These are phyloP conservation scores for Porites cylindrica DNA, from an alignment of 92 coral and sea anemone species.

Conservation along the genomic window DNA sequence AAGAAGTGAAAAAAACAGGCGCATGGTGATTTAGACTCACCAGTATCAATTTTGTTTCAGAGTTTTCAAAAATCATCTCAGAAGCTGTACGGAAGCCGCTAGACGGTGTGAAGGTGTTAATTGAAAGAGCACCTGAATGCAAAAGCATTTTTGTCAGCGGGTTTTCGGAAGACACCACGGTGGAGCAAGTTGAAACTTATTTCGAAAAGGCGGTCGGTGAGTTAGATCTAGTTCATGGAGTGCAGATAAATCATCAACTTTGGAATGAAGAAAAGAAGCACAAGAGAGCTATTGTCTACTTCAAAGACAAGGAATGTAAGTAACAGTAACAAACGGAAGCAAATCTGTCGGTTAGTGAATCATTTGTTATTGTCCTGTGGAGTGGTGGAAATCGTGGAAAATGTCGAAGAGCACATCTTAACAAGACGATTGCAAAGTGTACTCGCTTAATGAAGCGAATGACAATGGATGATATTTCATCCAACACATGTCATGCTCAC, in stretches of 20 bases:
- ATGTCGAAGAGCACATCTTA: no score
- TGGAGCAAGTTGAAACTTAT: slow-evolving; percentile 15
- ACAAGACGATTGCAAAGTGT: no score
- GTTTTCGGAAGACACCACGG: slow-evolving; percentile 2
- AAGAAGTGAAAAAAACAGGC: no score
- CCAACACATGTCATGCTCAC: no score
- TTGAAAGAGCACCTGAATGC: slow-evolving; percentile 45
- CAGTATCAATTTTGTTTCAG: not conserved
- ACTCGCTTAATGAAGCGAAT: no score
- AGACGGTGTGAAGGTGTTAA: slow-evolving; percentile 12
- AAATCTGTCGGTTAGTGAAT: no score
- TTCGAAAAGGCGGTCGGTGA: not conserved
- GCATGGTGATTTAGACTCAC: no score
- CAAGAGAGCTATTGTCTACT: slow-evolving; percentile 42
- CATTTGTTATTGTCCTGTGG: no score
- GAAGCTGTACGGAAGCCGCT: not conserved
- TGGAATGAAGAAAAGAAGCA: slow-evolving; percentile 5
- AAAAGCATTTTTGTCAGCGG: slow-evolving; percentile 36
- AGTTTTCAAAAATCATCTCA: slow-evolving; percentile 8
- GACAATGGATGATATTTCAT: no score
- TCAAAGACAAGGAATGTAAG: slow-evolving; percentile 21
- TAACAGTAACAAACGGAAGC: no score
- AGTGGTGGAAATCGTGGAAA: no score
- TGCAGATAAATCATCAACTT: not conserved
- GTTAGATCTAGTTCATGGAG: slow-evolving; percentile 11